phyloP scores from a whole-genome alignment of 2,888 invertebrate genomes.

The Trypoxylon attenuatum region DNA sequence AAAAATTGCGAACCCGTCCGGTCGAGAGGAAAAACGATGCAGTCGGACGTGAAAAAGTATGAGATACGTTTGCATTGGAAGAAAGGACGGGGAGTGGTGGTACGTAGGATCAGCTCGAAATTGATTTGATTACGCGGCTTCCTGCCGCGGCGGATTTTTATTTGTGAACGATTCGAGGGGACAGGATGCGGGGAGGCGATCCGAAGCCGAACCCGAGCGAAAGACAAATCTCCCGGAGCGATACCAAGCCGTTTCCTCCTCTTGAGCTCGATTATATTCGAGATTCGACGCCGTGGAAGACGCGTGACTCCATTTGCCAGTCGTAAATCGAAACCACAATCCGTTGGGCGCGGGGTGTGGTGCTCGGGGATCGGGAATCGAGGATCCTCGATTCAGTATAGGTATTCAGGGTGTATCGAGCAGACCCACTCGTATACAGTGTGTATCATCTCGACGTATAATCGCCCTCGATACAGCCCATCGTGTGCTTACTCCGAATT shows the following conservation, averaged over 20 bases:
- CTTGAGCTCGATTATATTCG: slow-evolving; percentile 36
- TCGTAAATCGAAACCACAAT: slow-evolving; percentile 63
- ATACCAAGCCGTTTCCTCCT: slow-evolving; percentile 21
- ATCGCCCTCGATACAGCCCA: no score
- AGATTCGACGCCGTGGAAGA: slow-evolving; percentile 28
- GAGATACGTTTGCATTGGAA: background rate
- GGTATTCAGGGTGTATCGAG: no score
- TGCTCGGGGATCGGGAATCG: slow-evolving; percentile 48
- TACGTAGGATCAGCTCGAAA: slow-evolving; percentile 30
- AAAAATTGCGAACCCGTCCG: background rate
- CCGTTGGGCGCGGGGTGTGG: slow-evolving; percentile 47
- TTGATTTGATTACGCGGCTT: slow-evolving; percentile 57
- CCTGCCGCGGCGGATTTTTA: slow-evolving; percentile 43
- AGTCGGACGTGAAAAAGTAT: background rate
- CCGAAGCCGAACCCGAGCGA: slow-evolving; percentile 5
- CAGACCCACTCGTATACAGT: no score
- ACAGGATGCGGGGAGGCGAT: slow-evolving; percentile 25
- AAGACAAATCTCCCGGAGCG: slow-evolving; percentile 21
- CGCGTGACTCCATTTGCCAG: slow-evolving; percentile 62
- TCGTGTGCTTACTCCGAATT: no score
- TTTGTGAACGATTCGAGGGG: slow-evolving; percentile 26
- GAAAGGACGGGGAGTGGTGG: slow-evolving; percentile 1
- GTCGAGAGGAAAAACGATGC: background rate
- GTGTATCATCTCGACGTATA: no score
- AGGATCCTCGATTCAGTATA: background rate